Evolutionary conservation across 1,140 invertebrate genomes (phyloP), one percentile per base, ranked within the genome.

Genomic region (Bursaphelenchus mucronatus): DNA sequence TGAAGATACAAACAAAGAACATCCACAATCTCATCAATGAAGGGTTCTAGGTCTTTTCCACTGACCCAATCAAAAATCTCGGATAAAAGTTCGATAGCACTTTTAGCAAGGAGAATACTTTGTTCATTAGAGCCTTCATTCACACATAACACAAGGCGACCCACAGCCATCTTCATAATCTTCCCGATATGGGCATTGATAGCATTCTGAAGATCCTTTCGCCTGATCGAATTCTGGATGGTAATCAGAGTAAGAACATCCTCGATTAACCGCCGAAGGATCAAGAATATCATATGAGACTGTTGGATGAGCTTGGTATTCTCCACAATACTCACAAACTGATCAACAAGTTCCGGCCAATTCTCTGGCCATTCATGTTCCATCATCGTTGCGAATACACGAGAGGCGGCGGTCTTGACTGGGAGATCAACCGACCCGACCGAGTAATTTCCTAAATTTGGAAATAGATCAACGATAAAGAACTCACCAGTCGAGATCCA

Each of bases 321-420:
- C 15, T 21, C 47, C 5, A 71, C 68, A 6, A 69, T 61, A 11
- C 15, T n/a, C 41, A 52, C 19, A n/a, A 71, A 74, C 46, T 74
- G 64, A 21, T 17, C 4, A n/a, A 71, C 64, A 9, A 72, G 40
- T 47, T 70, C 74, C 4, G 67, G 61, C 74, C 73, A 75, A 55
- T 75, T 76, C 67, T 75, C 66, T 45, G 73, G 73, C 74, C 74
- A 75, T 63, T 75, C 73, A 15, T 75, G 71, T 63, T 75, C 74
- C 51, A 74, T 70, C 69, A 75, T 75, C 13, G 59, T 50, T 13
- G 69, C 74, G 11, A 75, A 17, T 5, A 64, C 39, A 17, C 71
- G 71, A 21, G 68, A 57, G n/a, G 70, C 61, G 15, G 67, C 67
- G n/a, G 64, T 70, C 44, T 71, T 73, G 52, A 75, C 40, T 15